Evolutionary conservation across 2,797 vertebrate genomes (phyloP), one percentile per base, ranked within the genome.

Genomic region (Poliocrania exsul): DNA sequence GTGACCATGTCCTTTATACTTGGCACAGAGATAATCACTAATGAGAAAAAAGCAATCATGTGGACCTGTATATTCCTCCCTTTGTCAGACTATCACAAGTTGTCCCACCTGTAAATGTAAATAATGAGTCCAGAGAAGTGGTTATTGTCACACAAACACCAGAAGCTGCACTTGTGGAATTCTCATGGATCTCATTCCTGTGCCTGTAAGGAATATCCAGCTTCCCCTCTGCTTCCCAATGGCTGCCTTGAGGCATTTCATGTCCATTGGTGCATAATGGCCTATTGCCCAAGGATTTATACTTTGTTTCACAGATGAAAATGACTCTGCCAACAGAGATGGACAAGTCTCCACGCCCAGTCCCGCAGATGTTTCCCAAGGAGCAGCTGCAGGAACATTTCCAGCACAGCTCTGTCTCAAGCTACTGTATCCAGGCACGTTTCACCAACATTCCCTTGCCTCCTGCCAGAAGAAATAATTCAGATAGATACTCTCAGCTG

Each of bases 331-430:
- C 51, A 84, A 26, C 1, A 18, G 90, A 84, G 74, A 81, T 9
- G 65, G 28, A 44, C 61, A 26, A 3, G 65, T 46, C 60, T 86
- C 88, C 50, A 8, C 5, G 11, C 46, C 13, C 72, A 18, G 88
- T 28, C 56, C 60, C 88, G 70, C 92, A 94, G 93, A 93, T 86
- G 93, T 95, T 96, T 84, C 80, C 81, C 81, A 40, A 93, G 83
- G 57, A 95, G 90, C 95, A 96, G 91, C 95, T 96, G 96, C 95
- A 56, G 72, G 81, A 79, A 62, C 62, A 90, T 93, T 93, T 84
- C 93, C 86, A 90, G 88, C 88, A 86, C 51, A 93, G 88, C 7
- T 95, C 77, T 50, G 37, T 75, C 81, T 69, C 53, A 28, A 65
- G 73, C 90, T 44, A 9, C 70, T 7, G 1, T 77, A 92, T 54